Base-by-base conservation (phyloP, 2,888 invertebrate genomes). In the Napeogenes inachia region DNA sequence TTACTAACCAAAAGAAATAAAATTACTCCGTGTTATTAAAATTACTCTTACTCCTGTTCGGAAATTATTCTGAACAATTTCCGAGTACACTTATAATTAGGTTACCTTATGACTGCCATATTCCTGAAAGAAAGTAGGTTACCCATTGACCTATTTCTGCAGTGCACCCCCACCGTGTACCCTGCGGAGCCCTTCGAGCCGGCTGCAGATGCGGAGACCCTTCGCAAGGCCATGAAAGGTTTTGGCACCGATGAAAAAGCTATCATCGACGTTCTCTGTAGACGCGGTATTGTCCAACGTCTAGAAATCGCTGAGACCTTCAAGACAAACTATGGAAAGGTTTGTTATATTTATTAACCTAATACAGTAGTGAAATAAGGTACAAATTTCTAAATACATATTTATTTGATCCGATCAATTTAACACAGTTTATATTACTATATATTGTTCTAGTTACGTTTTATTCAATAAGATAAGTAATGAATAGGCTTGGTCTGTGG, bases 191-290 rank as follows among this genome's bases (percentile, higher is more conserved):
- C 95, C 50, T 97, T 97, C 86, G 96, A 97, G 81, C 94, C 97
- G 13, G 93, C 94, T 65, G 94, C 94, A 57, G 97, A 97, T 91
- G 97, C 97, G 3, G 94, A 94, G 70, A 93, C 94, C 64, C 92
- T 97, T 59, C 93, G 96, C 71, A 96, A 96, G 82, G 97, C 97
- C 30, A 97, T 98, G 97, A 97, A 97, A 83, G 97, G 97, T 61
- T 94, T 97, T 75, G 97, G 98, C 62, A 97, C 97, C 45, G 96
- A 98, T 79, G 98, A 98, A 82, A 95, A 95, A 77, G 94, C 97
- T 64, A 96, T 98, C 82, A 97, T 97, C 75, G 96, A 97, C 77
- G 94, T 98, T 6, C 92, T 99, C 53, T 96, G 96, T 61, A 94
- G 95, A 70, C 93, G 98, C 68, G 96, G 96, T 66, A 97, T 97